Percentiles rank a stretch among this genome's conserved stretches.
phyloP scores from a whole-genome alignment of 2,113 vertebrate genomes.

The Calypte anna region DNA sequence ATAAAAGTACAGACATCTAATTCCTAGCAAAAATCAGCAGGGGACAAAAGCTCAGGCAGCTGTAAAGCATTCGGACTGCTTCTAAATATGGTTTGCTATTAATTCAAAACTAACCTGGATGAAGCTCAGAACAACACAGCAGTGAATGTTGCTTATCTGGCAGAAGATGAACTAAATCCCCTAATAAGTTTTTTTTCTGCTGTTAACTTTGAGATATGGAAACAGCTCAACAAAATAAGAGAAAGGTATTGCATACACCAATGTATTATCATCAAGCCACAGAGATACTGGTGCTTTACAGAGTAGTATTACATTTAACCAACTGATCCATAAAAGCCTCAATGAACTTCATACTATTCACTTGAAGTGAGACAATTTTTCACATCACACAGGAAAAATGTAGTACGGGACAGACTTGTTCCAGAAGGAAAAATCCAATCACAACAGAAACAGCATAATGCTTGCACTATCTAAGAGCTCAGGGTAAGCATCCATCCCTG shows the following conservation, averaged over 20 bases:
- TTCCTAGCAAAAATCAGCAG: not conserved
- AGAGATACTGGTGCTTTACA: not conserved
- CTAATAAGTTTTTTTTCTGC: not conserved
- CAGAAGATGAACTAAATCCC: not conserved
- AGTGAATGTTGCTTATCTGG: not conserved
- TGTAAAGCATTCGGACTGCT: not conserved
- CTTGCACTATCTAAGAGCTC: not conserved
- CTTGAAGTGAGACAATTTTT: not conserved
- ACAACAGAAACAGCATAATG: not conserved
- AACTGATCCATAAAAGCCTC: not conserved
- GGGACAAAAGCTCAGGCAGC: not conserved
- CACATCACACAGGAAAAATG: not conserved
- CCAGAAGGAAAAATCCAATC: not conserved
- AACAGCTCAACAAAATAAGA: not conserved
- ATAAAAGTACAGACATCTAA: not conserved
- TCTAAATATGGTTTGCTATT: not conserved
- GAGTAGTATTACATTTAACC: not conserved
- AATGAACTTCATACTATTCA: not conserved
- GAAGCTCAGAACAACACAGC: not conserved
- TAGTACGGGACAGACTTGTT: not conserved
- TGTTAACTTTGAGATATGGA: not conserved
- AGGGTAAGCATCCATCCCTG: not conserved
- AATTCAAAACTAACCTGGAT: not conserved
- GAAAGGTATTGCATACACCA: not conserved
- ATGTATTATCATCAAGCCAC: not conserved